Base-by-base conservation (phyloP, 92 coral and sea anemone species). In the Porites cylindrica region DNA sequence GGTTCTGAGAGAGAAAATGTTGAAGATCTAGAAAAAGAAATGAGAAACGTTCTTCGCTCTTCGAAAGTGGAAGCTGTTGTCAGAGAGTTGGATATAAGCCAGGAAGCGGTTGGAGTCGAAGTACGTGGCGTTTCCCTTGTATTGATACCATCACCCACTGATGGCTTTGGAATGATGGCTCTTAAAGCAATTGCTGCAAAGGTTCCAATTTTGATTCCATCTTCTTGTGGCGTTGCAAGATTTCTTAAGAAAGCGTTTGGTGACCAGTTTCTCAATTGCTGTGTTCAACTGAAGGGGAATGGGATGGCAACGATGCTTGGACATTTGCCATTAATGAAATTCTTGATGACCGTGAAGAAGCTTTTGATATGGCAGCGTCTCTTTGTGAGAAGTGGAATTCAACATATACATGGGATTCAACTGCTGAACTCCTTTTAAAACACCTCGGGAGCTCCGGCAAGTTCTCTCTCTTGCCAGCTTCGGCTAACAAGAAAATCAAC, bases 111-210 rank as follows among this genome's bases (percentile, higher is more conserved):
- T 20, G 90, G 82, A 6, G 87, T 86, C 10, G 94, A 91, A 51
- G 75, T 91, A 69, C 94, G 94, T 20, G 92, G 85, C 43, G 92
- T 65, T 47, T 91, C 94, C 43, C 56, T 91, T 12, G 79, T 88
- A 26, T 70, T 91, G 64, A 88, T 91, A 78, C 94, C 94, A 8
- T 80, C 70, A 16, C 52, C 72, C 17, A 74, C 84, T 16, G 86
- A 87, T 47, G 61, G 87, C 4, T 91, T 91, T 85, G 94, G 94
- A 16, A 26, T 91, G 51, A 18, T 82, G 50, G 80, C 91, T 1
- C 83, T 91, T 7, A 90, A 91, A 51, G 91, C 91, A 17, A 32
- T 91, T 58, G 72, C 90, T 75, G 85, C 92, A 24, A 88, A 88
- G 13, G 92, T 91, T 66, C 94, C 94, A 62, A 82, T 85, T 60